A percentile compares a stretch with the other conserved stretches of the same genome.
Conservation (phyloP, 2,888 invertebrate genomes). For the Acrobasis consociella region DNA sequence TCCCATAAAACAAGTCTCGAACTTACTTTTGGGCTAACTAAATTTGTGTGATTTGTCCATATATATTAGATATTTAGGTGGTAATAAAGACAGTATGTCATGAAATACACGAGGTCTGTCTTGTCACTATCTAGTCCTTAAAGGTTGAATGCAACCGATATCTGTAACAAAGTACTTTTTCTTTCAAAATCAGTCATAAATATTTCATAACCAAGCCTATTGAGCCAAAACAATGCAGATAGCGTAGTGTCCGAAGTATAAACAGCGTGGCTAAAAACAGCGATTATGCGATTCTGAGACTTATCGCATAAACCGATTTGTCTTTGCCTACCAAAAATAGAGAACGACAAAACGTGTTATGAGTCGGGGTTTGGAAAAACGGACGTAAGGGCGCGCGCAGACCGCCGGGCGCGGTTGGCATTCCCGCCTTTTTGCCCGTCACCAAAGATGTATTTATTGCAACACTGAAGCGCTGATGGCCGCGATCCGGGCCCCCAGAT, state of each 20-base stretch:
- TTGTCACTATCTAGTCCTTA: too few species aligned
- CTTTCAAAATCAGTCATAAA: background rate
- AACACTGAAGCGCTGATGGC: constrained; percentile 56
- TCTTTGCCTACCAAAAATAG: constrained; percentile 33
- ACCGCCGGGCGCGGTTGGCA: constrained; percentile 69
- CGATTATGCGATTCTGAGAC: constrained; percentile 22
- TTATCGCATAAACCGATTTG: constrained; percentile 32
- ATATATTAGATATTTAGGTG: too few species aligned
- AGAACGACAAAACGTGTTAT: constrained; percentile 51
- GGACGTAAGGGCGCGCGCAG: constrained; percentile 52
- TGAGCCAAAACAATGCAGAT: constrained; percentile 24
- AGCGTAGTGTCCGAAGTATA: constrained; percentile 19
- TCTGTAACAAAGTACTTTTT: background rate
- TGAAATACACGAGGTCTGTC: too few species aligned
- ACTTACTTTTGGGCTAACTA: too few species aligned
- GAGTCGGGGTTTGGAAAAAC: constrained; percentile 60
- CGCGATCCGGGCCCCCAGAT: constrained; percentile 51
- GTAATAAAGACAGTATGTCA: too few species aligned
- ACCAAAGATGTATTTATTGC: constrained; percentile 73
- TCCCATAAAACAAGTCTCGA: too few species aligned
- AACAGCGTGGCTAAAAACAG: constrained; percentile 18
- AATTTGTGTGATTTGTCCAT: too few species aligned
- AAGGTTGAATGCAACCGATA: background rate
- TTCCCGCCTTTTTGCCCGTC: constrained; percentile 73
- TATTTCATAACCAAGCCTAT: constrained; percentile 3